Evolutionary conservation across 2,888 invertebrate species (phyloP).

Genomic region (Napeogenes inachia): DNA sequence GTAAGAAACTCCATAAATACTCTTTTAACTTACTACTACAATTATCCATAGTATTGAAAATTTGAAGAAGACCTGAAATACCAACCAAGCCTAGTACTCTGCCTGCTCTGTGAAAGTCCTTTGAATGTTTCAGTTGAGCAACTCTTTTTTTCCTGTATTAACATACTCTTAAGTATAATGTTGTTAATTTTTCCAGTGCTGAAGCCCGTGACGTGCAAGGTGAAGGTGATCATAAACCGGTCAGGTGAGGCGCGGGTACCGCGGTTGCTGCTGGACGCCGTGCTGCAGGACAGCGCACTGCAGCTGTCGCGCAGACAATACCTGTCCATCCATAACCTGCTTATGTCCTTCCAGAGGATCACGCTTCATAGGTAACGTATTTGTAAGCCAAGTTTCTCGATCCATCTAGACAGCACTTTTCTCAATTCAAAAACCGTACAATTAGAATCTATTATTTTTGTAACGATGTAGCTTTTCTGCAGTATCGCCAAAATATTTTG

Average conservation of each 20-base stretch:
- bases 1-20: too few relatives aligned
- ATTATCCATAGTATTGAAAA: too few relatives aligned
- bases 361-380: constrained; percentile 79
- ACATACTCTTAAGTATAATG: not conserved
- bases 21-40: too few relatives aligned
- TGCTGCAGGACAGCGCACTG: constrained; percentile 85
- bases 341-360: constrained; percentile 80
- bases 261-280: constrained; percentile 81
- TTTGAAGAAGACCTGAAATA: too few relatives aligned
- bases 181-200: constrained; percentile 76
- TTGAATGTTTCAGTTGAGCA: too few relatives aligned
- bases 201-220: constrained; percentile 86
- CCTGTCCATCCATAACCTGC: constrained; percentile 76
- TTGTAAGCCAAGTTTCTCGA: too few relatives aligned
- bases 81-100: too few relatives aligned
- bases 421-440: too few relatives aligned
- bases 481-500: not conserved
- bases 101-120: too few relatives aligned
- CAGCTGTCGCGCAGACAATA: constrained; percentile 86
- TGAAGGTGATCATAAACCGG: constrained; percentile 85
- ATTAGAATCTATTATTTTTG: not conserved
- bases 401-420: too few relatives aligned
- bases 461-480: not conserved
- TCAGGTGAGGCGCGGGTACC: constrained; percentile 79
- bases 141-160: too few relatives aligned